Percentiles rank a stretch among this genome's conserved stretches.
These are phyloP conservation scores for Falco punctatus DNA, from an alignment of 2,113 vertebrate species.

Conservation along the genomic window DNA sequence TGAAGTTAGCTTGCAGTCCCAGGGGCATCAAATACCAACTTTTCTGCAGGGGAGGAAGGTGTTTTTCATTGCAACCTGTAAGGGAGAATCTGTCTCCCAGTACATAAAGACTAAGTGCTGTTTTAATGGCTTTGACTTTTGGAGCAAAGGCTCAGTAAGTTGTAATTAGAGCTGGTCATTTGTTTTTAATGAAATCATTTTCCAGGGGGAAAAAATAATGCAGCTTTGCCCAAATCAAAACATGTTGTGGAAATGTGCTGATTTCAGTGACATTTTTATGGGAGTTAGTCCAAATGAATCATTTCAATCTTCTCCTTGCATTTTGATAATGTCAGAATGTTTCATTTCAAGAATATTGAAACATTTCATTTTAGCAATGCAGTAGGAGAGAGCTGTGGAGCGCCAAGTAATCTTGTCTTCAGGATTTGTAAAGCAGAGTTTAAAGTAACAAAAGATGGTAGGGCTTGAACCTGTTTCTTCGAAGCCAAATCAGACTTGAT, in stretches of 20 bases:
- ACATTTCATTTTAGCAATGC: constrained; percentile 35
- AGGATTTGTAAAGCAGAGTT: not conserved
- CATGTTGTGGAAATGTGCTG: constrained; percentile 41
- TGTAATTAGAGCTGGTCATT: constrained; percentile 56
- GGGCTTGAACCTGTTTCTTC: not conserved
- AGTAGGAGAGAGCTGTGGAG: not conserved
- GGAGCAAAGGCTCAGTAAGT: constrained; percentile 1
- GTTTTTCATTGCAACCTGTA: not conserved
- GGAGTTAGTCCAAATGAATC: constrained; percentile 53
- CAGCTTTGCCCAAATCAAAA: constrained; percentile 23
- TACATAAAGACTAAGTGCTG: not conserved
- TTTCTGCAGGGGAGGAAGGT: not conserved
- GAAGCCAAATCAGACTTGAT: not conserved
- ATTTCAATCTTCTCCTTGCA: constrained; percentile 46
- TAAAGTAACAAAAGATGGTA: not conserved
- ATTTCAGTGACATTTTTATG: constrained; percentile 60
- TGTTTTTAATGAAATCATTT: constrained; percentile 47
- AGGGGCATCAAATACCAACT: not conserved
- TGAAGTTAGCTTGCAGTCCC: not conserved
- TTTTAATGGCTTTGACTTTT: constrained; percentile 41
- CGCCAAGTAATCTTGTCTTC: not conserved
- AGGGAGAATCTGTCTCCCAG: not conserved
- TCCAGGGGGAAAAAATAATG: fast-evolving
- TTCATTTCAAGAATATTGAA: constrained; percentile 58
- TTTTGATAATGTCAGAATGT: constrained; percentile 58